phyloP scores from a whole-genome alignment of 2,888 invertebrate species.

The Lamproptera curius region DNA sequence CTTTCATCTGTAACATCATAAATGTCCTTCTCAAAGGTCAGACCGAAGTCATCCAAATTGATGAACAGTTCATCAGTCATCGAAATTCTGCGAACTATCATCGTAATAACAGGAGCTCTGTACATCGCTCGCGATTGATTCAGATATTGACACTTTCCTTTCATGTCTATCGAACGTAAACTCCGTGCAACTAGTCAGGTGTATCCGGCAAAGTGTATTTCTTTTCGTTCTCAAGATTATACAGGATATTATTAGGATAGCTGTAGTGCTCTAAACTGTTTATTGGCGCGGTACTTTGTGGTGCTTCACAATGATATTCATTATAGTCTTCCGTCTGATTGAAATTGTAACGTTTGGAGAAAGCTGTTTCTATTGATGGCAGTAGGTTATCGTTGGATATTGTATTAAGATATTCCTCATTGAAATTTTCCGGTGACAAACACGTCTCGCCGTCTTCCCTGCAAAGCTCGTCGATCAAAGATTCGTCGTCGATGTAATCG shows the following conservation, averaged over 20 bases:
- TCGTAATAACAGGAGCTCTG: slow-evolving; percentile 65
- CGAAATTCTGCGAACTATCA: slow-evolving; percentile 64
- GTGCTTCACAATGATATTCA: slow-evolving; percentile 31
- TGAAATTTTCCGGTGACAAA: slow-evolving; percentile 55
- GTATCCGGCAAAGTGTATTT: slow-evolving; percentile 62
- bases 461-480: slow-evolving; percentile 66
- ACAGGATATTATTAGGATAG: slow-evolving; percentile 67
- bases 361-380: slow-evolving; percentile 69
- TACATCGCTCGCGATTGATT: slow-evolving; percentile 67
- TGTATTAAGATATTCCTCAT: slow-evolving; percentile 52
- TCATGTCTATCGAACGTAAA: slow-evolving; percentile 57
- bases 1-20: slow-evolving; percentile 35
- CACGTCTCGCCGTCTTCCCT: slow-evolving; percentile 65
- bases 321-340: slow-evolving; percentile 39
- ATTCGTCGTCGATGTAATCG: slow-evolving; percentile 71
- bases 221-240: slow-evolving; percentile 57
- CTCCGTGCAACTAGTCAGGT: slow-evolving; percentile 64
- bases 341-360: slow-evolving; percentile 61
- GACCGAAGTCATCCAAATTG: slow-evolving; percentile 66
- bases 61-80: slow-evolving; percentile 69
- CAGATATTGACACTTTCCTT: slow-evolving; percentile 61
- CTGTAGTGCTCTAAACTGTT: slow-evolving; percentile 67
- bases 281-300: slow-evolving; percentile 35
- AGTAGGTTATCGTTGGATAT: slow-evolving; percentile 48
- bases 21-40: slow-evolving; percentile 53